Conservation (phyloP, 2,113 vertebrate species). For the Oceanites oceanicus region DNA sequence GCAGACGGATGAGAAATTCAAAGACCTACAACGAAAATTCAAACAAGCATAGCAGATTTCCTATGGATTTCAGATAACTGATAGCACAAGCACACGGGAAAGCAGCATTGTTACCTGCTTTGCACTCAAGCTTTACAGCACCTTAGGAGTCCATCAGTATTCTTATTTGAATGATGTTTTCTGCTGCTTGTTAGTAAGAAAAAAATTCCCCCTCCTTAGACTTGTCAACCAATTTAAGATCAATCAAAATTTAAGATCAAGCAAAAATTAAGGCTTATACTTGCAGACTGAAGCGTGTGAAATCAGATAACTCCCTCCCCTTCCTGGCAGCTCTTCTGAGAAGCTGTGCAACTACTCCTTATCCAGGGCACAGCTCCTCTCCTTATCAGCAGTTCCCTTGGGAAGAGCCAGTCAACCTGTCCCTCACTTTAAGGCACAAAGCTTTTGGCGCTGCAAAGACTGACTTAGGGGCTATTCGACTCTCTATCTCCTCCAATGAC, state of each 20-base stretch:
- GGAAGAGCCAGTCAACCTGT: not conserved
- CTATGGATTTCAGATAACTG: not conserved
- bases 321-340: not conserved
- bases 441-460: not conserved
- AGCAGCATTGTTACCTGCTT: not conserved
- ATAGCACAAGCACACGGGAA: not conserved
- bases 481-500: not conserved
- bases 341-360: not conserved
- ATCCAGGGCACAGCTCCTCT: slow-evolving; percentile 4
- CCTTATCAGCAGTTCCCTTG: not conserved
- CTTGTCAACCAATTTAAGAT: not conserved
- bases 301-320: not conserved
- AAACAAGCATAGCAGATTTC: not conserved
- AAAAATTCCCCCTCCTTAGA: not conserved
- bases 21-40: slow-evolving; percentile 81
- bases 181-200: not conserved
- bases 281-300: not conserved
- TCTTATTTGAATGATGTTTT: not conserved
- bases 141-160: not conserved
- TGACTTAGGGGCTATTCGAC: not conserved
- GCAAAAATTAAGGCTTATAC: not conserved
- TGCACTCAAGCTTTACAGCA: not conserved
- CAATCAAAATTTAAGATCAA: not conserved
- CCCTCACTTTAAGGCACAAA: not conserved
- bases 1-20: slow-evolving; percentile 95